Evolutionary conservation across 2,113 vertebrate species (phyloP), one percentile per base, ranked within the genome.

Genomic region (Paracanthobrama guichenoti): DNA sequence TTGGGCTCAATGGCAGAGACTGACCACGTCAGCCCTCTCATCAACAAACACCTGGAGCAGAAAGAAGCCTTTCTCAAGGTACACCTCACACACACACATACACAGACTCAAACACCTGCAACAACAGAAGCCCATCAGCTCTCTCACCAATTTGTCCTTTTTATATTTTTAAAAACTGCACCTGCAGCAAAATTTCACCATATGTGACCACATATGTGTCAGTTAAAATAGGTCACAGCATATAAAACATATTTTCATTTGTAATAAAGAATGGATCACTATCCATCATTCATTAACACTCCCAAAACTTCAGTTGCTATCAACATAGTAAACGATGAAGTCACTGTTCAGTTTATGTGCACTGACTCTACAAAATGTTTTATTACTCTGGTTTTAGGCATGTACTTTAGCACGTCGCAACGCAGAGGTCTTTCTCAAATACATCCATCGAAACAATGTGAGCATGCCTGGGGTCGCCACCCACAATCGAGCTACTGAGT

Each of bases 11-110:
- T 91, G 3, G 94, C 96, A 53, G 96, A 96, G 85, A 95, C 95
- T 16, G 96, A 97, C 85, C 96, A 97, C 0, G 97, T 99, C 76
- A 93, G 97, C 82, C 98, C 98, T 1, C 95, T 98, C 88, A 96
- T 99, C 92, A 98, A 94, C 94, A 99, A 99, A 92, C 98, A 99
- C 89, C 93, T 99, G 95, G 98, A 99, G 82, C 98, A 99, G 92
- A 99, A 99, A 87, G 98, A 99, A 88, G 98, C 98, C 31, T 99
- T 99, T 89, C 96, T 95, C 3, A 95, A 95, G 93, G 94, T 94
- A 72, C 62, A 46, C 73, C 76, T 67, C 22, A 60, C 35, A 76
- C 60, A 53, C 9, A 44, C 16, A 79, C n/a, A 69, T 20, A 22
- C 22, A 48, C 59, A 64, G 42, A 80, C 60, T 48, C 18, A 66